These are phyloP conservation scores for Pampusana beccarii DNA, from an alignment of 2,113 vertebrate species.

Conservation along the genomic window DNA sequence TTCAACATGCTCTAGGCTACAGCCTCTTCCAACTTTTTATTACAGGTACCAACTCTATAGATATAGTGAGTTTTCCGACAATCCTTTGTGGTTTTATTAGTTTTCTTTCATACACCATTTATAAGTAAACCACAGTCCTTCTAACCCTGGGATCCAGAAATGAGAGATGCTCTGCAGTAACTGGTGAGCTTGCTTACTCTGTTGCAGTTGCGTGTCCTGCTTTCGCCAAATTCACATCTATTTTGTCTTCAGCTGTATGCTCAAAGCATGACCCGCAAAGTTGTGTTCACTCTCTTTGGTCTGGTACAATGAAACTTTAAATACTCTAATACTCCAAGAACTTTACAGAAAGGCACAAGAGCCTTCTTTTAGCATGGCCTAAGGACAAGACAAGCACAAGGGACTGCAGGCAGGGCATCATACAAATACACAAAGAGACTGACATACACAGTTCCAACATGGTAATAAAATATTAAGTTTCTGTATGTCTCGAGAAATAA, in stretches of 20 bases:
- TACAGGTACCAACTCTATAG: not conserved
- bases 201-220: not conserved
- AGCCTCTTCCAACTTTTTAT: not conserved
- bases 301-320: not conserved
- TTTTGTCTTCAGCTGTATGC: not conserved
- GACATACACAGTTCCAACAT: not conserved
- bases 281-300: not conserved
- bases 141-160: not conserved
- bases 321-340: too few species aligned
- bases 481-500: not conserved
- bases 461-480: not conserved
- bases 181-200: not conserved
- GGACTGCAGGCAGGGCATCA: not conserved
- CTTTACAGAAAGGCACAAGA: not conserved
- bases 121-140: not conserved
- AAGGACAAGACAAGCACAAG: not conserved
- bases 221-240: not conserved
- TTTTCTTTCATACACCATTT: not conserved
- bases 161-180: not conserved
- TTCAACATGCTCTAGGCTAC: not conserved
- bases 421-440: not conserved
- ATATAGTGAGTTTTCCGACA: not conserved
- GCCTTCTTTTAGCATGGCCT: not conserved
- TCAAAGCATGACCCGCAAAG: not conserved
- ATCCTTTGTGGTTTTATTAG: not conserved